phyloP scores from a whole-genome alignment of 1,140 invertebrate genomes.

The Panagrolaimus sp. region DNA sequence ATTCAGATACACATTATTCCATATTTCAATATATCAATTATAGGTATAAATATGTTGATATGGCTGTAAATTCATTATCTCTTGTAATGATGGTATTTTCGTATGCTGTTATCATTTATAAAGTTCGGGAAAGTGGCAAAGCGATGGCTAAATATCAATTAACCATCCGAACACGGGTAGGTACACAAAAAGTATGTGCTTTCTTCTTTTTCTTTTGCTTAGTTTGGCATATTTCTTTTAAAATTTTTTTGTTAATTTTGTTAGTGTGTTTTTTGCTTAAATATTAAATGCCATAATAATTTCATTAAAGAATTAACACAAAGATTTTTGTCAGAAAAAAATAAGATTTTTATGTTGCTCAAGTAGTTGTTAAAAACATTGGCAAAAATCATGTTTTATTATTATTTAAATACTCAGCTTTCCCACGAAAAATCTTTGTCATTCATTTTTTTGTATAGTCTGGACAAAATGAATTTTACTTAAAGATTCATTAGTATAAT shows the following conservation, averaged over 20 bases:
- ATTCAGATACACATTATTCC: not conserved
- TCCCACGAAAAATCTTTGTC: no score
- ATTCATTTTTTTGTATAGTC: no score
- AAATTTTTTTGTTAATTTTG: no score
- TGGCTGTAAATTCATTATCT: constrained; percentile 37
- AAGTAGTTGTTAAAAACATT: no score
- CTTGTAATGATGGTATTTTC: constrained; percentile 39
- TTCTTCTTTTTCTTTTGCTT: constrained; percentile 13
- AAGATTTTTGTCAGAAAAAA: no score
- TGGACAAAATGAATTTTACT: no score
- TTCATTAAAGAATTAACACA: no score
- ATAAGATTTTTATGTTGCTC: no score
- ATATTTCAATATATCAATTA: not conserved
- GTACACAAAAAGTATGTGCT: constrained; percentile 19
- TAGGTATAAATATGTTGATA: constrained; percentile 44
- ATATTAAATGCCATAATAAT: not conserved
- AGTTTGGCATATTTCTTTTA: not conserved
- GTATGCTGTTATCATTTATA: constrained; percentile 43
- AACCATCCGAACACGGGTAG: constrained; percentile 39
- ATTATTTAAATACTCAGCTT: no score
- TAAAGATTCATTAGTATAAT: no score
- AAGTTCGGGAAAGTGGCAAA: constrained; percentile 40
- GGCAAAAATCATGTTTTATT: no score
- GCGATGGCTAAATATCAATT: constrained; percentile 46
- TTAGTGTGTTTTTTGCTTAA: not conserved